Percentiles rank a stretch among this genome's conserved stretches.
These are phyloP conservation scores for Cataglyphis albicans DNA, from an alignment of 2,888 invertebrate genomes.

Conservation along the genomic window DNA sequence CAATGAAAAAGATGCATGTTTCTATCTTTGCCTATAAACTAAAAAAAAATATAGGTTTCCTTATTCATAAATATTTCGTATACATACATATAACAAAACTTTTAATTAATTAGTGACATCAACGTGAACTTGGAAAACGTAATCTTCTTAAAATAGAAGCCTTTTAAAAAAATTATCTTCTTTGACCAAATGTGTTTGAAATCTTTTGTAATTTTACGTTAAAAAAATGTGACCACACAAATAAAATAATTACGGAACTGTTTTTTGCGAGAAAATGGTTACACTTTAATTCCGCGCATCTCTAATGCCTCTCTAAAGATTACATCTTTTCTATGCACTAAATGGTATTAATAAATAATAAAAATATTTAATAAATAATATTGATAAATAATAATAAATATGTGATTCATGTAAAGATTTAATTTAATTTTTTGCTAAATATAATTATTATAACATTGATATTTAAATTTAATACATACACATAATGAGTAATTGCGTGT, in stretches of 20 bases:
- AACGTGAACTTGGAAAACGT: not conserved
- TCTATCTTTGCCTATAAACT: not conserved
- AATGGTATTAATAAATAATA: not conserved
- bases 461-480: not conserved
- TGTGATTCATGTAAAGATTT: not conserved
- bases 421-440: not conserved
- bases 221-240: not conserved
- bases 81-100: not conserved
- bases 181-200: not conserved
- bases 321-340: not conserved
- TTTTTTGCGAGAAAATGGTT: not conserved
- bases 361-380: not conserved
- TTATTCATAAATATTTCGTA: not conserved
- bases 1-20: not conserved
- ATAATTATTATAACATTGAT: not conserved
- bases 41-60: not conserved
- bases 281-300: not conserved
- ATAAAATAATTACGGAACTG: not conserved
- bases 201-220: not conserved
- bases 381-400: not conserved
- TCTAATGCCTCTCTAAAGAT: not conserved
- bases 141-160: not conserved
- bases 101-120: constrained; percentile 20
- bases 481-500: not conserved
- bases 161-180: constrained; percentile 12